phyloP scores from a whole-genome alignment of 2,113 vertebrate genomes.

The Rallus limicola region DNA sequence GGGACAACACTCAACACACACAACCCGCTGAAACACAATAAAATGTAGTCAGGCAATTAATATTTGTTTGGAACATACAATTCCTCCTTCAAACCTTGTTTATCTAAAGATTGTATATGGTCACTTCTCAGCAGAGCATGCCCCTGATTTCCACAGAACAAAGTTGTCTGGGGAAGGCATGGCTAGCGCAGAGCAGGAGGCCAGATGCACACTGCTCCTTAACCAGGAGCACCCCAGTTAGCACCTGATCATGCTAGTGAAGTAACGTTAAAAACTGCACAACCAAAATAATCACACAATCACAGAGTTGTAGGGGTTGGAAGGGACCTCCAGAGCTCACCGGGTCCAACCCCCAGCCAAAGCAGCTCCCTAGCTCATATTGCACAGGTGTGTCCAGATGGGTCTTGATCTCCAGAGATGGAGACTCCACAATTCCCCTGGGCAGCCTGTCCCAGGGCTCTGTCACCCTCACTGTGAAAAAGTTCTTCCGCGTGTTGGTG shows the following conservation, averaged over 20 bases:
- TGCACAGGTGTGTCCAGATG: too few relatives aligned
- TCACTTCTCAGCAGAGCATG: background rate
- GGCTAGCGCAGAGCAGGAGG: background rate
- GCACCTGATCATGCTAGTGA: background rate
- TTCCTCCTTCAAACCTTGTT: background rate
- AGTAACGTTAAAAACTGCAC: background rate
- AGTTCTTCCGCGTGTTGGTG: too few relatives aligned
- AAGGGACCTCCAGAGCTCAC: too few relatives aligned
- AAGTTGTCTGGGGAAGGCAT: accelerated
- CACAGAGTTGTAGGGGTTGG: too few relatives aligned
- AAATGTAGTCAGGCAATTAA: background rate
- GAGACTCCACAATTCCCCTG: too few relatives aligned
- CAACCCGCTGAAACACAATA: background rate
- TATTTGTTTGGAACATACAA: background rate
- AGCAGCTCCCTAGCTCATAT: too few relatives aligned
- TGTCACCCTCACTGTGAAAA: too few relatives aligned
- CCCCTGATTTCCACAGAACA: background rate
- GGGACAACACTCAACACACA: background rate
- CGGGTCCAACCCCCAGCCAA: too few relatives aligned
- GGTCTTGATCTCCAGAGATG: too few relatives aligned
- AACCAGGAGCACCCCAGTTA: background rate
- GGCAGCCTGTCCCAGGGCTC: too few relatives aligned
- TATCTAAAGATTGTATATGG: background rate
- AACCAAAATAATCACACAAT: background rate
- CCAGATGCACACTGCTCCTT: background rate